A percentile compares a stretch with the other conserved stretches of the same genome.
Conservation (phyloP, 2,113 vertebrate species). For the Spea multiplicata region DNA sequence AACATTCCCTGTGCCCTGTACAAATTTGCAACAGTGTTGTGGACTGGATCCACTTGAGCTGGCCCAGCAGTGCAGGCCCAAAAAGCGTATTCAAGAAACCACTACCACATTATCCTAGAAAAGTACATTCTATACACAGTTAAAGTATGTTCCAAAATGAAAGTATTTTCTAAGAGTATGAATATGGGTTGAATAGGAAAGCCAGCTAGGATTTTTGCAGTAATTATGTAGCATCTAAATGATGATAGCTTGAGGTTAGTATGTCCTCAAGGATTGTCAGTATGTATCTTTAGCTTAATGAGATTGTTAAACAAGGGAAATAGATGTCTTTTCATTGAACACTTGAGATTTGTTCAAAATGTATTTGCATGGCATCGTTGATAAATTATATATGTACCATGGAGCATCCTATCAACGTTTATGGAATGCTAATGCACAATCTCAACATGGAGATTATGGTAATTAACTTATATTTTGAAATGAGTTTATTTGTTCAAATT, state of each 20-base stretch:
- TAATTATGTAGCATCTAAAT: conserved; percentile 47
- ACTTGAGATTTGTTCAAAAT: conserved; percentile 9
- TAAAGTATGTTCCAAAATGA: no score
- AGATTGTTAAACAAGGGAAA: conserved; percentile 47
- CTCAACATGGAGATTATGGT: not conserved
- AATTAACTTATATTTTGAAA: not conserved
- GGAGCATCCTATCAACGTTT: not conserved
- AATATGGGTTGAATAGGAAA: conserved; percentile 24
- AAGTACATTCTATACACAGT: no score
- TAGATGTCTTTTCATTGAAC: conserved; percentile 33
- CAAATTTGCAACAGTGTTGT: no score
- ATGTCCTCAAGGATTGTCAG: conserved; percentile 35
- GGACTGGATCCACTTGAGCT: no score
- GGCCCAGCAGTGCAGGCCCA: no score
- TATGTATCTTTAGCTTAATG: conserved; percentile 46
- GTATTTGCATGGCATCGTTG: conserved; percentile 5
- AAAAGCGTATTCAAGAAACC: no score
- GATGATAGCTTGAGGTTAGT: conserved; percentile 47
- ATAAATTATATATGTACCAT: no score
- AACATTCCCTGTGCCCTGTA: no score
- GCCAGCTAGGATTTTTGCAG: conserved; percentile 32
- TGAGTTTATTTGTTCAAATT: not conserved
- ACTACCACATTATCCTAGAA: no score
- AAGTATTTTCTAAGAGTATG: not conserved
- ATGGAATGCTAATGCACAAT: not conserved